Percentiles rank a stretch among this genome's conserved stretches.
These are phyloP conservation scores for Hydrochoerus hydrochaeris DNA, from an alignment of 2,113 vertebrate genomes.

Conservation along the genomic window DNA sequence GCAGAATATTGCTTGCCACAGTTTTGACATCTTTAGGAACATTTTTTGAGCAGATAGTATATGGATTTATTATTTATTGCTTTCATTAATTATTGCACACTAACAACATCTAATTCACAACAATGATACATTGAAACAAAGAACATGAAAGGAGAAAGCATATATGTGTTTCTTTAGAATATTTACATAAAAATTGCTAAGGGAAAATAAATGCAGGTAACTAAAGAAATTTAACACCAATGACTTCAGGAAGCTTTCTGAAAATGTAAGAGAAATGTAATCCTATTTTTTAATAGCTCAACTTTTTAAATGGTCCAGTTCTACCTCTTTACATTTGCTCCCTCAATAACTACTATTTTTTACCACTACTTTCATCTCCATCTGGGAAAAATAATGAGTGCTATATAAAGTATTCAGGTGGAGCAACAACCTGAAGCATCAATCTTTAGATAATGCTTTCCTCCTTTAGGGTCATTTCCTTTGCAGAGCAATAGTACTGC, in stretches of 20 bases:
- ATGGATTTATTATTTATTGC: slow-evolving; percentile 39
- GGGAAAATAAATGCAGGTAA: background rate
- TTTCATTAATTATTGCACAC: background rate
- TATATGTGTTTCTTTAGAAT: background rate
- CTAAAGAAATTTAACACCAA: background rate
- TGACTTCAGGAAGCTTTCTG: background rate
- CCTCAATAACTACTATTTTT: background rate
- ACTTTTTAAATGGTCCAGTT: background rate
- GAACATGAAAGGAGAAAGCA: background rate
- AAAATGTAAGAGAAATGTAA: background rate
- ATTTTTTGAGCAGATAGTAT: background rate
- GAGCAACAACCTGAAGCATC: background rate
- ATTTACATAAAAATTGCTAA: background rate
- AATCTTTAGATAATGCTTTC: background rate
- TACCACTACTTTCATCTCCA: background rate
- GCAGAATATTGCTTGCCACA: slow-evolving; percentile 21
- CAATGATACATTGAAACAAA: background rate
- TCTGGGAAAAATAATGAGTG: background rate
- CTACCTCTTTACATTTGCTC: background rate
- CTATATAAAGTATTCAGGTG: background rate
- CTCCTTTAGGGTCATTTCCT: background rate
- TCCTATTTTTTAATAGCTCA: background rate
- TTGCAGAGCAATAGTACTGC: background rate
- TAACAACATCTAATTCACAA: background rate
- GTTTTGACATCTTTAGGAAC: slow-evolving; percentile 4